A percentile compares a stretch with the other conserved stretches of the same genome.
phyloP scores from a whole-genome alignment of 2,113 vertebrate genomes.

The Corythornis madagascariensis region DNA sequence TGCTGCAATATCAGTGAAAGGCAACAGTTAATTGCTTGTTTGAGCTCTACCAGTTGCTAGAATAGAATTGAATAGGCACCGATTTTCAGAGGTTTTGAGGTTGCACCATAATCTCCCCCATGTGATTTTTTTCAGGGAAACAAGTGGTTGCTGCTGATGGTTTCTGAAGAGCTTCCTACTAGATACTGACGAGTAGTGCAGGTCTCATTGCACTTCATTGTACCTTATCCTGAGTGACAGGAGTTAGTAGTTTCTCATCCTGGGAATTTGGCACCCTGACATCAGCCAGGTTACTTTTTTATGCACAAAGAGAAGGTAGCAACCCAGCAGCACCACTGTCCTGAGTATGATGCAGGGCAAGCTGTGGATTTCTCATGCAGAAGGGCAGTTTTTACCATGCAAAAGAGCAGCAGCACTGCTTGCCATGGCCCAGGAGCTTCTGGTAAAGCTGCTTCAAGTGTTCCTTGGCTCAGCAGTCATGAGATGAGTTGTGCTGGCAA shows the following conservation, averaged over 20 bases:
- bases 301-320: not conserved
- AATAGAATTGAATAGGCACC: not conserved
- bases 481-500: not conserved
- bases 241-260: not conserved
- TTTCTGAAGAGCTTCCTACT: not conserved
- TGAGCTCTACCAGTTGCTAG: not conserved
- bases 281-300: not conserved
- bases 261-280: not conserved
- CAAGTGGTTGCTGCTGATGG: not conserved
- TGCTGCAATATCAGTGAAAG: not conserved
- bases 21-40: not conserved
- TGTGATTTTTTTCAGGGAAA: not conserved
- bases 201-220: not conserved
- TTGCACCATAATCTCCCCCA: not conserved
- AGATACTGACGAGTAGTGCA: not conserved
- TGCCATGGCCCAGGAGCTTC: not conserved
- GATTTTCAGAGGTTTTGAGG: not conserved
- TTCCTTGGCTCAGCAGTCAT: fast-evolving
- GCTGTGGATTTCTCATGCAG: not conserved
- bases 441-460: not conserved
- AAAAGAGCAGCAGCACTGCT: not conserved
- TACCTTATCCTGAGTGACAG: not conserved
- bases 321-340: not conserved
- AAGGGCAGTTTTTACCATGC: not conserved
- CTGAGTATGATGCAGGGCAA: not conserved